Percentiles rank a stretch among this genome's conserved stretches.
phyloP scores from a whole-genome alignment of 2,888 invertebrate genomes.

The Nymphalis c-album region DNA sequence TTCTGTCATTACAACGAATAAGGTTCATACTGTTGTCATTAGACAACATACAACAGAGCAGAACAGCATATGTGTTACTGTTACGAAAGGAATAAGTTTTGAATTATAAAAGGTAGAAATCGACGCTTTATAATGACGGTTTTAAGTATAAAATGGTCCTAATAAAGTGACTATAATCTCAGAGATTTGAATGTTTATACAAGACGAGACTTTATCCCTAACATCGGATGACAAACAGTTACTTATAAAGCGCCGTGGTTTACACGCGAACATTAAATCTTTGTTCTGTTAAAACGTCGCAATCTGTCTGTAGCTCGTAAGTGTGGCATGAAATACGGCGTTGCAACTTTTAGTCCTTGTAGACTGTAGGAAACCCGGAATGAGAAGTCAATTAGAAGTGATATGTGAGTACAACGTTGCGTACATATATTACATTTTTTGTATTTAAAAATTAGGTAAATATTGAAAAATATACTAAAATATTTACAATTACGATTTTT shows the following conservation, averaged over 20 bases:
- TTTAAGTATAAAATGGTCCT: conserved; percentile 8
- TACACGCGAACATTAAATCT: conserved; percentile 39
- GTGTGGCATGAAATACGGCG: conserved; percentile 45
- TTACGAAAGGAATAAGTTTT: background rate
- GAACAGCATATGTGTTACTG: background rate
- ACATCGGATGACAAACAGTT: conserved; percentile 36
- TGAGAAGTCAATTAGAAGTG: conserved; percentile 14
- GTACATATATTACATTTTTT: no score
- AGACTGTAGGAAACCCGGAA: conserved; percentile 17
- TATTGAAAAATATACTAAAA: background rate
- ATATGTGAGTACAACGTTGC: background rate
- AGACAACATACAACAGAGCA: no score
- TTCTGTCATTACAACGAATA: background rate
- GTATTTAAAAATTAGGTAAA: no score
- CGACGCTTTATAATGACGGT: background rate
- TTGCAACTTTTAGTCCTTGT: conserved; percentile 39
- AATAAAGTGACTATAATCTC: conserved; percentile 17
- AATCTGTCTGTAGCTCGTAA: conserved; percentile 46
- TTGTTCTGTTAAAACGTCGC: conserved; percentile 41
- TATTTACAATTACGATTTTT: background rate
- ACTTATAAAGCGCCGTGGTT: conserved; percentile 36
- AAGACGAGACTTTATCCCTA: conserved; percentile 27
- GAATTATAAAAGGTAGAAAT: conserved; percentile 1
- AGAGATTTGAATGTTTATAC: conserved; percentile 21
- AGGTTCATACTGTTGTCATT: background rate